These are phyloP conservation scores for Drosophila orosa DNA, from an alignment of 1,140 invertebrate genomes.

Conservation along the genomic window DNA sequence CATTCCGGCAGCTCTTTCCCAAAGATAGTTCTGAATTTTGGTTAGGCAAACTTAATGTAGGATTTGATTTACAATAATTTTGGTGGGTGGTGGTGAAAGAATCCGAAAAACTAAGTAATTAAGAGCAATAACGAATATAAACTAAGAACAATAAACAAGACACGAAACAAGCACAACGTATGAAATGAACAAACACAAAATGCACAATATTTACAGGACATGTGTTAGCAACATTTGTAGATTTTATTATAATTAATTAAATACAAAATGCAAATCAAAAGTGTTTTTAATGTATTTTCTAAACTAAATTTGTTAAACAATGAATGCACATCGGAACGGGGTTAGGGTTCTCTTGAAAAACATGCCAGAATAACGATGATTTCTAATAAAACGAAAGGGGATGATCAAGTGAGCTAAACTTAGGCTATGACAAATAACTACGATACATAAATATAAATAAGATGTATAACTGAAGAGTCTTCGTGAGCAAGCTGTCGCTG, in stretches of 20 bases:
- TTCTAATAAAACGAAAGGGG: neutral
- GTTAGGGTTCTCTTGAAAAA: conserved; percentile 29
- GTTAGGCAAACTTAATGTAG: conserved; percentile 56
- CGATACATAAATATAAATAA: conserved; percentile 37
- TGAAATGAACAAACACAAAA: conserved; percentile 72
- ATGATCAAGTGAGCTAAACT: conserved; percentile 32
- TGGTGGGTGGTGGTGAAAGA: conserved; percentile 78
- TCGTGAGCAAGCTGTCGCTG: conserved; percentile 8
- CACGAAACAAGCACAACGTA: conserved; percentile 75
- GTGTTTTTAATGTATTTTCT: conserved; percentile 33
- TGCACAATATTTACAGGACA: conserved; percentile 63
- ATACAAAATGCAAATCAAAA: conserved; percentile 60
- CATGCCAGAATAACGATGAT: conserved; percentile 32
- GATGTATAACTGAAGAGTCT: conserved; percentile 37
- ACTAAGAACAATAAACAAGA: conserved; percentile 62
- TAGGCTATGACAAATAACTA: conserved; percentile 61
- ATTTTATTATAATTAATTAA: conserved; percentile 73
- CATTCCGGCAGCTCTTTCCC: neutral
- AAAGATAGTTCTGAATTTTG: conserved; percentile 15
- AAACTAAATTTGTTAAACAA: conserved; percentile 51
- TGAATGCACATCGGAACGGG: conserved; percentile 31
- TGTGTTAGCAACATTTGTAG: conserved; percentile 69
- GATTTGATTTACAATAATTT: conserved; percentile 68
- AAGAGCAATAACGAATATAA: conserved; percentile 41
- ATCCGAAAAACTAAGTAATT: conserved; percentile 45